Percentiles rank a stretch among this genome's conserved stretches.
These are phyloP conservation scores for Eretmocerus hayati DNA, from an alignment of 2,888 invertebrate genomes.

Conservation along the genomic window DNA sequence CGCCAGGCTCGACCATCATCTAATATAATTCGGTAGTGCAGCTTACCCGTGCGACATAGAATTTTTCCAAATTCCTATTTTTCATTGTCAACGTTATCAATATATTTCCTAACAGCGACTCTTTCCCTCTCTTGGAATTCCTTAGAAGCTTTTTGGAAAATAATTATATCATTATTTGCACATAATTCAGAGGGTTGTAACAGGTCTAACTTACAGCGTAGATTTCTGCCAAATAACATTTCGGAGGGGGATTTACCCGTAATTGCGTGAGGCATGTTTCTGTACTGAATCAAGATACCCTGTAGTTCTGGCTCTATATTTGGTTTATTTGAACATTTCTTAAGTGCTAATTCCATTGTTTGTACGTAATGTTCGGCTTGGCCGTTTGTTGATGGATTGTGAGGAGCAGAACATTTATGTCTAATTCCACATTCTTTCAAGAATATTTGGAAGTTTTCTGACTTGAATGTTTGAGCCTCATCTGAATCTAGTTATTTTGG, in stretches of 20 bases:
- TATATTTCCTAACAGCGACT: not conserved
- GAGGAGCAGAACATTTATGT: slow-evolving; percentile 13
- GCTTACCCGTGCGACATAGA: not conserved
- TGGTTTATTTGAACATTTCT: no score
- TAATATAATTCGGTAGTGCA: not conserved
- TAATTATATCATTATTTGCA: not conserved
- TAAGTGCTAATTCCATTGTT: no score
- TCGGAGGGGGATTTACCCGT: slow-evolving; percentile 8
- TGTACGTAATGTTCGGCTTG: slow-evolving; percentile 11
- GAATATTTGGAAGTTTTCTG: slow-evolving; percentile 3
- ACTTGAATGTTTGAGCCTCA: not conserved
- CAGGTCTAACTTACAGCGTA: slow-evolving; percentile 10
- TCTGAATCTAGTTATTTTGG: slow-evolving; percentile 12
- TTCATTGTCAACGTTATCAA: not conserved
- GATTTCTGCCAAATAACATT: slow-evolving; percentile 13
- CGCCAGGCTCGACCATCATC: no score
- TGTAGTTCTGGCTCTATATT: no score
- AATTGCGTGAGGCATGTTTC: slow-evolving; percentile 6
- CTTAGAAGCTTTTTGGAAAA: not conserved
- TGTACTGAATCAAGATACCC: slow-evolving; percentile 10
- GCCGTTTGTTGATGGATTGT: slow-evolving; percentile 15
- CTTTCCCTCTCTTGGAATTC: not conserved
- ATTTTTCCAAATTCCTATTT: not conserved
- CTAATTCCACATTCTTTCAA: slow-evolving; percentile 5
- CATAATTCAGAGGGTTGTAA: slow-evolving; percentile 4